Percentiles rank a stretch among this genome's conserved stretches.
Evolutionary conservation across 2,888 invertebrate genomes (phyloP).

Genomic region (Drosophila neutralis): DNA sequence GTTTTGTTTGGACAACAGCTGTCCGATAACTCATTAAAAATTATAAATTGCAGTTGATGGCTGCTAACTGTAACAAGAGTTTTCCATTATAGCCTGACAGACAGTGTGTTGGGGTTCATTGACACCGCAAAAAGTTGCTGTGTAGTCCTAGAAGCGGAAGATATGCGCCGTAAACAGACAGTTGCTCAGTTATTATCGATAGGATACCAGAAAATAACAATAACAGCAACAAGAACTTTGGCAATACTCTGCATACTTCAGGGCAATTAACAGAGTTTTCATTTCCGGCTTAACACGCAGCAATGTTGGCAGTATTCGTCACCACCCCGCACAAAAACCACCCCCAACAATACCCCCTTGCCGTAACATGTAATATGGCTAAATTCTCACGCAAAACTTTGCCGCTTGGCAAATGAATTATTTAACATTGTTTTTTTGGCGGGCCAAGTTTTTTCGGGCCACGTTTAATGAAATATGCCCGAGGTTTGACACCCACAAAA

Average conservation of each 20-base stretch:
- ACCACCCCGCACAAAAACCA: not conserved
- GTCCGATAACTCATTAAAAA: slow-evolving; percentile 37
- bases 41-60: slow-evolving; percentile 52
- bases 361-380: slow-evolving; percentile 68
- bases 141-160: slow-evolving; percentile 16
- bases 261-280: slow-evolving; percentile 75
- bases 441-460: slow-evolving; percentile 39
- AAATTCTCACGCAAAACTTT: slow-evolving; percentile 77
- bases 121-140: slow-evolving; percentile 50
- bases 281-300: slow-evolving; percentile 74
- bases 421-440: slow-evolving; percentile 69
- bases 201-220: slow-evolving; percentile 25
- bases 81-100: slow-evolving; percentile 53
- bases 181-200: slow-evolving; percentile 62
- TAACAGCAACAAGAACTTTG: slow-evolving; percentile 32
- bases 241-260: slow-evolving; percentile 69
- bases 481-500: slow-evolving; percentile 46
- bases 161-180: slow-evolving; percentile 16
- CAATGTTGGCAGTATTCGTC: slow-evolving; percentile 11
- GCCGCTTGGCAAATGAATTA: slow-evolving; percentile 68
- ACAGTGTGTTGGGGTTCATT: slow-evolving; percentile 50
- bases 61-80: slow-evolving; percentile 49
- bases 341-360: not conserved
- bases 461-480: slow-evolving; percentile 62
- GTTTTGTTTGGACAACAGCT: not conserved